Evolutionary conservation across 1,140 invertebrate species (phyloP).

Genomic region (Scaptomyza montana): DNA sequence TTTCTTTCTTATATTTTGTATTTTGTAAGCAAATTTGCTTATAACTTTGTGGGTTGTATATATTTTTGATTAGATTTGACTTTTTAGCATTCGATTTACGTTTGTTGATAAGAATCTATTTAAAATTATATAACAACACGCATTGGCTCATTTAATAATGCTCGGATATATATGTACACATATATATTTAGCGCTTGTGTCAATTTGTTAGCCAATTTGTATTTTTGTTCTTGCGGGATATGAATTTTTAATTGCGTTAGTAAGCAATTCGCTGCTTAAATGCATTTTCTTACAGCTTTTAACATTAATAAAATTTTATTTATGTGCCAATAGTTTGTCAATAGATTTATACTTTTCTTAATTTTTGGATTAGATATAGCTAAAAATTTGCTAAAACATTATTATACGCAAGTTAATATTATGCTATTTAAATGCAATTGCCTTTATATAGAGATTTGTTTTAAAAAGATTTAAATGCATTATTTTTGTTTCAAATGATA

Average conservation of each 20-base stretch:
- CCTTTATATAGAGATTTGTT: conserved; percentile 39
- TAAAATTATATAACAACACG: conserved; percentile 80
- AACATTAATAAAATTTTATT: conserved; percentile 77
- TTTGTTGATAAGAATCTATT: conserved; percentile 51
- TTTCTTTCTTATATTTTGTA: conserved; percentile 27
- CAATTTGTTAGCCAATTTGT: conserved; percentile 57
- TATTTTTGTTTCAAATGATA: conserved; percentile 26
- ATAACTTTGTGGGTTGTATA: conserved; percentile 76
- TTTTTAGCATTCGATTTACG: conserved; percentile 51
- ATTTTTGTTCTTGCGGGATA: conserved; percentile 54
- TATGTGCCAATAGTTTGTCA: conserved; percentile 66
- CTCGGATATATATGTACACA: conserved; percentile 21
- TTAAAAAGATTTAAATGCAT: conserved; percentile 51
- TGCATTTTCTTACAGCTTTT: conserved; percentile 36
- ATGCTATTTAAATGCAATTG: conserved; percentile 62
- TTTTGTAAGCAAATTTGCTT: conserved; percentile 74
- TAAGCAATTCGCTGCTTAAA: conserved; percentile 28
- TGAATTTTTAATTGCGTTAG: conserved; percentile 68
- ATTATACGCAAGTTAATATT: conserved; percentile 43
- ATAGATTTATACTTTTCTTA: conserved; percentile 49
- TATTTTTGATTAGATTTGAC: conserved; percentile 64
- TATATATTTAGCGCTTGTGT: conserved; percentile 62
- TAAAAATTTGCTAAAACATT: conserved; percentile 78
- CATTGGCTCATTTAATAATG: conserved; percentile 51
- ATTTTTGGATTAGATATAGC: conserved; percentile 43